A percentile compares a stretch with the other conserved stretches of the same genome.
phyloP scores from a whole-genome alignment of 2,113 vertebrate genomes.

The Pomatostomus ruficeps region DNA sequence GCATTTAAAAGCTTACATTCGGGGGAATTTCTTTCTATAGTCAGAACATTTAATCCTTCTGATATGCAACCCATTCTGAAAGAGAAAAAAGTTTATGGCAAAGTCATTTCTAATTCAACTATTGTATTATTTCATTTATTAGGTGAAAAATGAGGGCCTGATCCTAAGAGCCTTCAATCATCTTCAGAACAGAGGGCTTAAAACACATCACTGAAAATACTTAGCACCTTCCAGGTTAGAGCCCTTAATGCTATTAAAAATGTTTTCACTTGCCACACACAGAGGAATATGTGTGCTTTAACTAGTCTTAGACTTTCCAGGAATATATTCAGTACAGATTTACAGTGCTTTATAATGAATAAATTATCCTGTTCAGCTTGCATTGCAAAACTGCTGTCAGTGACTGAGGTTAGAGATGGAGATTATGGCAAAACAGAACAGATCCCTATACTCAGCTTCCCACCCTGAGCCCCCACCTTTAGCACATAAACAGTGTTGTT shows the following conservation, averaged over 20 bases:
- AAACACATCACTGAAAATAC: background rate
- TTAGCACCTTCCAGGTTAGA: conserved; percentile 12
- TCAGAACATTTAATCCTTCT: background rate
- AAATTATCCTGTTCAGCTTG: background rate
- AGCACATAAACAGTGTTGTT: background rate
- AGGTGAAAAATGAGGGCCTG: background rate
- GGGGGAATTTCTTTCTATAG: background rate
- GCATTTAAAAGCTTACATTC: conserved; percentile 30
- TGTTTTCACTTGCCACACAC: background rate
- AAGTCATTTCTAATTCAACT: conserved; percentile 40
- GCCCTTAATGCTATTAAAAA: background rate
- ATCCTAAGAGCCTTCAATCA: background rate
- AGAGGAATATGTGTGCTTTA: background rate
- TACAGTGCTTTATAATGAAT: background rate
- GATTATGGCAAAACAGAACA: background rate
- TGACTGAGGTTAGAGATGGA: background rate
- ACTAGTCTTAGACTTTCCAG: background rate
- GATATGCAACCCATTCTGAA: conserved; percentile 32
- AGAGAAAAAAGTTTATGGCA: conserved; percentile 5
- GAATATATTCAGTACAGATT: conserved; percentile 24
- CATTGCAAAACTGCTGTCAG: background rate
- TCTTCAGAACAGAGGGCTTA: background rate
- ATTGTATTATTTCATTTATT: conserved; percentile 21
- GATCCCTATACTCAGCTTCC: background rate
- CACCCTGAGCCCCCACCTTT: background rate